Conservation (phyloP, 2,797 vertebrate genomes). For the Lateolabrax maculatus region DNA sequence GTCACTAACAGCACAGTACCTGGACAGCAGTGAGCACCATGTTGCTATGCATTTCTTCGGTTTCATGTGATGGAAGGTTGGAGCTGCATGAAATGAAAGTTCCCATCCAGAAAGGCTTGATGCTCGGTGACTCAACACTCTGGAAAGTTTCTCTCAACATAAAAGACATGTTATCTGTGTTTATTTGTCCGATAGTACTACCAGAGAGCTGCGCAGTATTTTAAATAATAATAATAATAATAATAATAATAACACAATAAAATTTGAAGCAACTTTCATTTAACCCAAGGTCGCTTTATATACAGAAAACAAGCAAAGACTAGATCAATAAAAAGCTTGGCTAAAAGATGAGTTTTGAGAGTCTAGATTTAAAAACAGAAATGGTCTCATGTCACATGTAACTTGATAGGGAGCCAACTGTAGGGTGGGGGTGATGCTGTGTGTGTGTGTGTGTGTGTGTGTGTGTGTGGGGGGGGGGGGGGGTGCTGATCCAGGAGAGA, state of each 20-base stretch:
- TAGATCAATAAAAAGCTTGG: not conserved
- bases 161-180: not conserved
- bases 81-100: not conserved
- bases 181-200: too few relatives aligned
- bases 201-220: too few relatives aligned
- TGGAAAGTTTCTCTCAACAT: not conserved
- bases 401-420: too few relatives aligned
- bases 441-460: too few relatives aligned
- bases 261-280: not conserved
- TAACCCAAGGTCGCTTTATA: not conserved
- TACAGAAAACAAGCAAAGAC: not conserved
- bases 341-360: too few relatives aligned
- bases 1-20: constrained; percentile 30
- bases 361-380: not conserved
- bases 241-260: too few relatives aligned
- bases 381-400: too few relatives aligned
- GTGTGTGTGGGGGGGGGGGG: too few relatives aligned
- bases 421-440: not conserved
- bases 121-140: constrained; percentile 20
- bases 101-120: not conserved
- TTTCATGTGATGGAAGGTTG: constrained; percentile 1
- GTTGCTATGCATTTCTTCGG: constrained; percentile 54
- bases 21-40: constrained; percentile 33
- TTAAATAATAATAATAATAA: not conserved
- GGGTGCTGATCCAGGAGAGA: too few relatives aligned